Evolutionary conservation across 2,113 vertebrate genomes (phyloP).

Genomic region (Labeo rohita): DNA sequence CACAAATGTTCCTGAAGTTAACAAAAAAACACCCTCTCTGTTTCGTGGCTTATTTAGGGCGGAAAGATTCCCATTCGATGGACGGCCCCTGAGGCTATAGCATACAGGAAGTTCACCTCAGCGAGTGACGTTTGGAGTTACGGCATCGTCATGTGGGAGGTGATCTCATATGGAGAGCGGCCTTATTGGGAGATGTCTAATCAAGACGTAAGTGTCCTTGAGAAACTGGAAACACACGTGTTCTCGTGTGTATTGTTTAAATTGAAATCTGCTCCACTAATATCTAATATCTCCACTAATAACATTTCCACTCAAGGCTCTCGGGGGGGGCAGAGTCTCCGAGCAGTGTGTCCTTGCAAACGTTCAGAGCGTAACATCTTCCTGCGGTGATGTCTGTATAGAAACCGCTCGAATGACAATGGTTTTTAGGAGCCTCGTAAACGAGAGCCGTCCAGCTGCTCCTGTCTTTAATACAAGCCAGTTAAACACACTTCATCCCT

Average conservation of each 20-base stretch:
- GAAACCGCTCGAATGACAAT: conserved; percentile 10
- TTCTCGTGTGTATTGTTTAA: conserved; percentile 19
- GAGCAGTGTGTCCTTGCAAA: conserved; percentile 10
- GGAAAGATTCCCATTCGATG: conserved; percentile 81
- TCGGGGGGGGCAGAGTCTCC: not conserved
- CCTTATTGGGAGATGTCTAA: conserved; percentile 84
- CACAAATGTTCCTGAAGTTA: not conserved
- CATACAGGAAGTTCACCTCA: conserved; percentile 81
- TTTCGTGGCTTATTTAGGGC: conserved; percentile 63
- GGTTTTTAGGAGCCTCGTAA: conserved; percentile 31
- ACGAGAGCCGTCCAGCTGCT: conserved; percentile 36
- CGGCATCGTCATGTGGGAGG: conserved; percentile 83
- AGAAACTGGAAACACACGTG: conserved; percentile 20
- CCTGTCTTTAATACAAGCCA: conserved; percentile 34
- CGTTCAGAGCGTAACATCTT: not conserved
- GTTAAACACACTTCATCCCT: conserved; percentile 39
- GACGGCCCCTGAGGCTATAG: conserved; percentile 80
- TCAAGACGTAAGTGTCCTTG: conserved; percentile 76
- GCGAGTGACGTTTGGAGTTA: conserved; percentile 81
- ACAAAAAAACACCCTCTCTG: not conserved
- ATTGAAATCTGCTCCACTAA: conserved; percentile 38
- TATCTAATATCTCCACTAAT: conserved; percentile 35
- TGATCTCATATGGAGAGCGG: conserved; percentile 79
- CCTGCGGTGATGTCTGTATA: not conserved
- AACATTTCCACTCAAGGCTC: conserved; percentile 10